These are phyloP conservation scores for Sialia sialis DNA, from an alignment of 2,113 vertebrate species.

Conservation along the genomic window DNA sequence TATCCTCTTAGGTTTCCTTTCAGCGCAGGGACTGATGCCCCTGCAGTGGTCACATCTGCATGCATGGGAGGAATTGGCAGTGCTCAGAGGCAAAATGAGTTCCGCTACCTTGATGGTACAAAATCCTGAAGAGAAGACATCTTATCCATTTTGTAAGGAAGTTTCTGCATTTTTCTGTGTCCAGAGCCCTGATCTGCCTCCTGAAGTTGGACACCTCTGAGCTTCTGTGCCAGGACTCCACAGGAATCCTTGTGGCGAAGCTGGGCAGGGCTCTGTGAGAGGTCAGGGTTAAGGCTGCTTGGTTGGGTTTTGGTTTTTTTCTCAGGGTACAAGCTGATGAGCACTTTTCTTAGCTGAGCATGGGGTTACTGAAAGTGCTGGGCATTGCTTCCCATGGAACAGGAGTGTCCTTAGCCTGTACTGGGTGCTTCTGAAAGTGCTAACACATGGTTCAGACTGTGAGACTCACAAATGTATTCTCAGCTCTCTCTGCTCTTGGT, in stretches of 20 bases:
- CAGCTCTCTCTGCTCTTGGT: rapidly evolving
- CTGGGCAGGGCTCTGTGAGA: background rate
- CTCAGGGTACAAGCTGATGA: background rate
- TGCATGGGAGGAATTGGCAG: background rate
- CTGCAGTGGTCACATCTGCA: background rate
- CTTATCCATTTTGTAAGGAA: background rate
- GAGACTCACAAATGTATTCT: background rate
- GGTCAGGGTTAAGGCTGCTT: background rate
- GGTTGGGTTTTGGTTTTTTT: background rate
- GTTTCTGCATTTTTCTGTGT: background rate
- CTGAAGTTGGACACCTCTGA: background rate
- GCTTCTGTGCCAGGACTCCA: background rate
- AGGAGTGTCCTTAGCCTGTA: background rate
- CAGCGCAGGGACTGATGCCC: background rate
- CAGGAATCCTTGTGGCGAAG: background rate
- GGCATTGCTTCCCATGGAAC: background rate
- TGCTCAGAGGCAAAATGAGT: background rate
- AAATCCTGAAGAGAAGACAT: background rate
- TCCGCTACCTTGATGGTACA: background rate
- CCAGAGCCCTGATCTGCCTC: background rate
- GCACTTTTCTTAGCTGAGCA: background rate
- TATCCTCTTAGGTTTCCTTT: background rate
- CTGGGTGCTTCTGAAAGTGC: background rate
- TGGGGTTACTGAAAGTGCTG: background rate
- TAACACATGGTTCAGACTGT: background rate